Conservation (phyloP, 1,140 invertebrate genomes). For the Pseudoatta argentina region DNA sequence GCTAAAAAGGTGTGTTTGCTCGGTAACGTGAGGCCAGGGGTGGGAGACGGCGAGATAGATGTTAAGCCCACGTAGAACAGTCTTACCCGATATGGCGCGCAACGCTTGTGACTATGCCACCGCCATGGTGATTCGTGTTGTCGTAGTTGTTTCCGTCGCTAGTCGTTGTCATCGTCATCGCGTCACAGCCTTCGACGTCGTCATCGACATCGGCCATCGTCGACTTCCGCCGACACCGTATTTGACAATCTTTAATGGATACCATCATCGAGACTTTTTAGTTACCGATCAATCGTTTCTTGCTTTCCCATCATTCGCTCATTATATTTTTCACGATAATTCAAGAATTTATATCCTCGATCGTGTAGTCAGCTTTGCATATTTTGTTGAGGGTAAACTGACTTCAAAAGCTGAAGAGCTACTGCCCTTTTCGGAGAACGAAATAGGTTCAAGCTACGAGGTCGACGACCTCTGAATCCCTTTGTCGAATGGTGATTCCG, state of each 20-base stretch:
- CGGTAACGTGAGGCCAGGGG: slow-evolving; percentile 68
- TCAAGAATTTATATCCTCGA: not conserved
- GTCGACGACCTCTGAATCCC: slow-evolving; percentile 45
- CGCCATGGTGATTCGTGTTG: slow-evolving; percentile 55
- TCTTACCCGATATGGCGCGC: slow-evolving; percentile 81
- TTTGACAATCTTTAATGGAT: not conserved
- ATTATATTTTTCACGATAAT: not conserved
- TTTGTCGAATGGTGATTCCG: slow-evolving; percentile 36
- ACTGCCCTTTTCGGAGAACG: not conserved
- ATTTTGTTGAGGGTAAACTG: not conserved
- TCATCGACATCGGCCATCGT: slow-evolving; percentile 1
- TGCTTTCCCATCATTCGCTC: not conserved
- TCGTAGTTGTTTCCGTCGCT: slow-evolving; percentile 56
- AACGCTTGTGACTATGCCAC: slow-evolving; percentile 73
- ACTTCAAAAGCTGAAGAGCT: slow-evolving; percentile 13
- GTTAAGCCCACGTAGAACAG: slow-evolving; percentile 81
- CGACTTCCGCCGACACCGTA: not conserved
- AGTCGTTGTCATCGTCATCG: slow-evolving; percentile 57
- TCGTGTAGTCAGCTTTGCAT: not conserved
- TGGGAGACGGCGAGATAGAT: slow-evolving; percentile 72
- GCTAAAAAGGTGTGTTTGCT: slow-evolving; percentile 83
- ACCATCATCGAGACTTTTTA: not conserved
- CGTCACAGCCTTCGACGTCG: not conserved
- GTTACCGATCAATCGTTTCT: not conserved
- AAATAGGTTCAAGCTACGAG: slow-evolving; percentile 49